Evolutionary conservation across 64 coral and sea anemone genomes (phyloP), one percentile per base, ranked within the genome.

Genomic region (Dendrophyllia cribrosa): DNA sequence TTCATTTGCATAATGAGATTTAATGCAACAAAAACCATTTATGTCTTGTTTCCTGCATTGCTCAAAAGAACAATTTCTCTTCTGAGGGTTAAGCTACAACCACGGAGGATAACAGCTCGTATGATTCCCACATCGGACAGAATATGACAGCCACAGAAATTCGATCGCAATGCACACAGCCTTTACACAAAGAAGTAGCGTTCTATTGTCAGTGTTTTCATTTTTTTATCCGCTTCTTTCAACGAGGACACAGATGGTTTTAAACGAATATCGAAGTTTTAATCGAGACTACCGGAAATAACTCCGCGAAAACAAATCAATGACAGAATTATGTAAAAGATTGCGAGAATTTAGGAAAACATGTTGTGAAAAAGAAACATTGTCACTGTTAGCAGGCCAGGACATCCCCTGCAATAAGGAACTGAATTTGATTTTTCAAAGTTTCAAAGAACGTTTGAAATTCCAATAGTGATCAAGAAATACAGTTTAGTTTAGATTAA

Each of bases 1-100:
- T 64, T 67, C 43, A 83, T 83, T 83, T 83, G 80, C 80, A 83
- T 83, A 83, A 83, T 83, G 60, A 83, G 62, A 83, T 66, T 20
- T 50, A 66, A 20, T 16, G 43, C 60, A 51, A n/a, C 45, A 66
- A 56, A 46, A 66, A 6, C 44, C 17, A 19, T 66, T 50, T 79
- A n/a, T 59, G 3, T 4, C 52, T 16, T 22, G 53, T 13, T 59
- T 79, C 13, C 76, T 59, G 23, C 55, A 59, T 7, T 21, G 53
- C 13, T 53, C 76, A 43, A 79, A 11, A 10, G 76, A 26, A 79
- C 25, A 16, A 22, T 48, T 50, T 19, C 15, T 11, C 19, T 12
- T 10, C 14, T 6, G 0, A 50, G 17, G 16, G 9, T 65, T 51
- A 83, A 83, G 46, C 19, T 51, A 16, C 8, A 11, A 50, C 62